A percentile compares a stretch with the other conserved stretches of the same genome.
phyloP scores from a whole-genome alignment of 64 coral and sea anemone genomes.

The Catalaphyllia jardinei region DNA sequence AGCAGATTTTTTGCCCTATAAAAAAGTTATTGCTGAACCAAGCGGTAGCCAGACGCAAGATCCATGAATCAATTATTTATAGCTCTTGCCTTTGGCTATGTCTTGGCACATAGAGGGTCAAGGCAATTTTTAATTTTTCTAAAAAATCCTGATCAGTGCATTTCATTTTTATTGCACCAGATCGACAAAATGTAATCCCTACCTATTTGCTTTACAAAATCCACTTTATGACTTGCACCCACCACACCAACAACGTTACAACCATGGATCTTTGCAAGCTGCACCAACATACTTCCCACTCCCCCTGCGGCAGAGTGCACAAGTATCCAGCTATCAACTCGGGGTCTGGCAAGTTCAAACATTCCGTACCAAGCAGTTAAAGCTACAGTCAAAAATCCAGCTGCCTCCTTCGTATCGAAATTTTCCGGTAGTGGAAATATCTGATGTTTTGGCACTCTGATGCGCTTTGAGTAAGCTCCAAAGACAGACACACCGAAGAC shows the following conservation, averaged over 20 bases:
- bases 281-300: constrained; percentile 95
- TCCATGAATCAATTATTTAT: no score
- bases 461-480: constrained; percentile 82
- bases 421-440: constrained; percentile 77
- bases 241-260: constrained; percentile 96
- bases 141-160: neutral
- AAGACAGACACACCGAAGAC: constrained; percentile 89
- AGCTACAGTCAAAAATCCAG: constrained; percentile 83
- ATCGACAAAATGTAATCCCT: neutral
- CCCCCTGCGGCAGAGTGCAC: constrained; percentile 98
- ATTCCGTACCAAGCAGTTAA: constrained; percentile 97
- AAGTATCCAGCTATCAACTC: constrained; percentile 76
- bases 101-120: no score
- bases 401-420: constrained; percentile 75
- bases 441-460: constrained; percentile 87
- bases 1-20: no score
- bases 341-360: constrained; percentile 85
- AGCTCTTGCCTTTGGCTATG: no score
- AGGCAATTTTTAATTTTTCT: no score
- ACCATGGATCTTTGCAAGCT: constrained; percentile 91
- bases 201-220: constrained; percentile 72
- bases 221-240: constrained; percentile 73
- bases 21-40: no score
- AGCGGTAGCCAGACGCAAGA: no score
- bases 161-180: neutral